A percentile compares a stretch with the other conserved stretches of the same genome.
Conservation (phyloP, 2,113 vertebrate species). For the Myanophis thanlyinensis region DNA sequence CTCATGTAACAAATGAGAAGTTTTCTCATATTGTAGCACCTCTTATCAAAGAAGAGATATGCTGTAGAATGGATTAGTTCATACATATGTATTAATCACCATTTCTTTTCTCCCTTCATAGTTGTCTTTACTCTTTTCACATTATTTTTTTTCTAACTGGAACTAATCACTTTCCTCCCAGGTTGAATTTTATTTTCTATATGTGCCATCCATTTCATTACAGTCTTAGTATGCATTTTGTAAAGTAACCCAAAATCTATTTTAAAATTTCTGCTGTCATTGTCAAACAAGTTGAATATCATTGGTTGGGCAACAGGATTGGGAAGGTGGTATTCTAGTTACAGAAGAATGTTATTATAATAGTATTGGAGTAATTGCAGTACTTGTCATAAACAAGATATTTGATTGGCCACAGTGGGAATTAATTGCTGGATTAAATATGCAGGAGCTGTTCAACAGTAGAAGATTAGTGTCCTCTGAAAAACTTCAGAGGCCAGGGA, state of each 20-base stretch:
- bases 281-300: not conserved
- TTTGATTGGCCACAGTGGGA: not conserved
- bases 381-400: not conserved
- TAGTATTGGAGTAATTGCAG: not conserved
- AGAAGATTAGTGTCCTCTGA: not conserved
- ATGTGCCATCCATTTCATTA: not conserved
- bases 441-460: not conserved
- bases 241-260: not conserved
- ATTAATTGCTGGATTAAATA: not conserved
- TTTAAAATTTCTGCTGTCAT: not conserved
- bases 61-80: not conserved
- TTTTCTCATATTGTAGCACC: not conserved
- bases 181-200: not conserved
- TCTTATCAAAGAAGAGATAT: not conserved
- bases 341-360: not conserved
- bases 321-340: not conserved
- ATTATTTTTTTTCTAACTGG: constrained; percentile 5
- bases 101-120: not conserved
- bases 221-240: not conserved
- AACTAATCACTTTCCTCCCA: not conserved
- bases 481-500: not conserved
- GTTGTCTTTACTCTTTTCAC: constrained; percentile 7
- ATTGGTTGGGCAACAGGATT: not conserved
- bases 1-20: not conserved
- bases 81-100: not conserved